Base-by-base conservation (phyloP, 2,888 invertebrate species). In the Strigamia maritima region DNA sequence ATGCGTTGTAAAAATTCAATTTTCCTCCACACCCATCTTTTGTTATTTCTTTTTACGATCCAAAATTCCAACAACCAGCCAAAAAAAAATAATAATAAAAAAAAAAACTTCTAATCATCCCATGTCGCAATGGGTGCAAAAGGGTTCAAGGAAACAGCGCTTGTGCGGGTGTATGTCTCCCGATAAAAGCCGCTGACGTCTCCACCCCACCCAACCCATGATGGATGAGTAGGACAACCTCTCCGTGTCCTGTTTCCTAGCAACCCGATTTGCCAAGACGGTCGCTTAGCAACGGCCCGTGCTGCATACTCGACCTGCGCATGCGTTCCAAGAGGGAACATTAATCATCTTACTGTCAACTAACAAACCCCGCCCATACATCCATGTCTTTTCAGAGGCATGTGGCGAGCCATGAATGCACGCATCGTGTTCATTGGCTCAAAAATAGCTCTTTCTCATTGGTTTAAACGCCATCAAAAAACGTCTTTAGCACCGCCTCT, bases 121-220 rank as follows among this genome's bases (percentile, higher is more conserved):
- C 22, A 60, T 60, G 60, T 60, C 24, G 60, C 60, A 60, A 60
- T 22, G 60, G 60, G 60, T 24, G 60, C 19, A 60, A 60, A 60
- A 24, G 60, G 60, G 60, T 60, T 60, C 60, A 60, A 60, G 60
- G 60, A 19, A 60, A 60, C 60, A 60, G 60, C 60, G 60, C 60
- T 60, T n/a, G 60, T 24, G 60, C 60, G 60, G 60, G 60, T 60
- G 60, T 19, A 60, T 16, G 60, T 60, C 60, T 60, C 60, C 60
- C 60, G 60, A 60, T 60, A 60, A 60, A 60, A 60, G 60, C 60
- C 60, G 60, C 60, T 60, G 60, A 60, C 60, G 60, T 60, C 60
- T 60, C 60, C 60, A 60, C 60, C 60, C 60, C 60, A 19, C 60
- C 60, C 60, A 60, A 60, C 60, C 60, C 60, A 60, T 60, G 60